Percentiles rank a stretch among this genome's conserved stretches.
These are phyloP conservation scores for Drosophila crucigera DNA, from an alignment of 2,888 invertebrate genomes.

Conservation along the genomic window DNA sequence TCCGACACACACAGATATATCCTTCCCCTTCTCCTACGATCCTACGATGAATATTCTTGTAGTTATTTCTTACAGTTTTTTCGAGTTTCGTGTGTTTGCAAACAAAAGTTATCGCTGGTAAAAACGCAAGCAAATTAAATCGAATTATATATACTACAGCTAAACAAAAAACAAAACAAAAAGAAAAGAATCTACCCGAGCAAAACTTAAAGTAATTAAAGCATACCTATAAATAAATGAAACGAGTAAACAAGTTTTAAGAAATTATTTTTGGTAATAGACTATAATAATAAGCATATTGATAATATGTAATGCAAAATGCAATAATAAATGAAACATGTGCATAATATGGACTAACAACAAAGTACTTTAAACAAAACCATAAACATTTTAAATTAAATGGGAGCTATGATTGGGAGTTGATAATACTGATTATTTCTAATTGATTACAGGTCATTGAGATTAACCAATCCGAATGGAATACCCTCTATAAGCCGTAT, in stretches of 20 bases:
- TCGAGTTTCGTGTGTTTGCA: conserved; percentile 66
- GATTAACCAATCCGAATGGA: not conserved
- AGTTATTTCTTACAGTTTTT: conserved; percentile 66
- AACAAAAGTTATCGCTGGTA: conserved; percentile 71
- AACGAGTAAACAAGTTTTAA: conserved; percentile 76
- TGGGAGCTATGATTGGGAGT: not conserved
- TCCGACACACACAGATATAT: conserved; percentile 24
- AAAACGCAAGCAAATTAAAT: conserved; percentile 63
- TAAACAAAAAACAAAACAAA: conserved; percentile 23
- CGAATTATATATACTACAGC: conserved; percentile 59
- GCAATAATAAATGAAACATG: conserved; percentile 79
- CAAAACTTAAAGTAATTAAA: conserved; percentile 73
- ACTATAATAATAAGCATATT: conserved; percentile 71
- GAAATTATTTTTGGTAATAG: conserved; percentile 84
- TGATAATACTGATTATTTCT: not conserved
- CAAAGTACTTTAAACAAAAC: conserved; percentile 2
- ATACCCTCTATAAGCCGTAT: not conserved
- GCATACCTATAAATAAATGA: conserved; percentile 70
- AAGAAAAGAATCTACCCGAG: conserved; percentile 47
- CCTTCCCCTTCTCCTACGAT: conserved; percentile 11
- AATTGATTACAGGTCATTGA: not conserved
- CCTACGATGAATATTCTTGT: conserved; percentile 48
- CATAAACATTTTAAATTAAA: conserved; percentile 1
- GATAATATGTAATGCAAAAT: conserved; percentile 71
- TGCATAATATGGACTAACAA: conserved; percentile 78